A percentile compares a stretch with the other conserved stretches of the same genome.
Conservation (phyloP, 2,113 vertebrate species). For the Forbesichthys agassizii region DNA sequence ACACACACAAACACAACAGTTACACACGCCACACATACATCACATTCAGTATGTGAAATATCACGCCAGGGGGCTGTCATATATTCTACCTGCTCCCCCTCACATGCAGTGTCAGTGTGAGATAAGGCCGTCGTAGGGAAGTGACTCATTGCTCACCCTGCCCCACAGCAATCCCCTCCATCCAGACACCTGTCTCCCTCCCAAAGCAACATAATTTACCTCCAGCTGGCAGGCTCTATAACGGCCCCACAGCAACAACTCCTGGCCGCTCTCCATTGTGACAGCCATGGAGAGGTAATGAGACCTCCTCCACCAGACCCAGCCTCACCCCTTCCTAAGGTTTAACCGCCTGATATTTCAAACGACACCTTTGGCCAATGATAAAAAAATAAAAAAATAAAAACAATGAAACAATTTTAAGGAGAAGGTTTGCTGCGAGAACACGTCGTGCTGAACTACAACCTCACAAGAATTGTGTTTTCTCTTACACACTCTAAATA, state of each 20-base stretch:
- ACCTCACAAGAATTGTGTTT: constrained; percentile 13
- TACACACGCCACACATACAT: not conserved
- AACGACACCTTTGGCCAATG: not conserved
- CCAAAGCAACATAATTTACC: constrained; percentile 58
- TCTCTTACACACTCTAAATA: constrained; percentile 18
- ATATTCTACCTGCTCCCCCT: constrained; percentile 27
- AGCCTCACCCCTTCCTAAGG: constrained; percentile 15
- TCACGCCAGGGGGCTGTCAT: constrained; percentile 6
- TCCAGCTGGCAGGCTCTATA: constrained; percentile 40
- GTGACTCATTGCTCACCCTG: constrained; percentile 49
- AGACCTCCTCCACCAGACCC: not conserved
- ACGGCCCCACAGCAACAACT: constrained; percentile 24
- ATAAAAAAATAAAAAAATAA: not conserved
- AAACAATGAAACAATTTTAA: not conserved
- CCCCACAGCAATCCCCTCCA: not conserved
- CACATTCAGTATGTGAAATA: not conserved
- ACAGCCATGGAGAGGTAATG: constrained; percentile 33
- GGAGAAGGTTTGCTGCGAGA: constrained; percentile 1
- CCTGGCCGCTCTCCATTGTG: constrained; percentile 11
- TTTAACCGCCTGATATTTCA: constrained; percentile 13
- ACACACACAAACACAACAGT: constrained; percentile 4
- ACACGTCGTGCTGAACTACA: not conserved
- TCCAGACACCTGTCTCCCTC: constrained; percentile 8
- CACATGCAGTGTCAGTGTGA: constrained; percentile 33
- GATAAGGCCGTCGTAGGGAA: constrained; percentile 36